Evolutionary conservation across 2,113 vertebrate genomes (phyloP), one percentile per base, ranked within the genome.

Genomic region (Aramus guarauna): DNA sequence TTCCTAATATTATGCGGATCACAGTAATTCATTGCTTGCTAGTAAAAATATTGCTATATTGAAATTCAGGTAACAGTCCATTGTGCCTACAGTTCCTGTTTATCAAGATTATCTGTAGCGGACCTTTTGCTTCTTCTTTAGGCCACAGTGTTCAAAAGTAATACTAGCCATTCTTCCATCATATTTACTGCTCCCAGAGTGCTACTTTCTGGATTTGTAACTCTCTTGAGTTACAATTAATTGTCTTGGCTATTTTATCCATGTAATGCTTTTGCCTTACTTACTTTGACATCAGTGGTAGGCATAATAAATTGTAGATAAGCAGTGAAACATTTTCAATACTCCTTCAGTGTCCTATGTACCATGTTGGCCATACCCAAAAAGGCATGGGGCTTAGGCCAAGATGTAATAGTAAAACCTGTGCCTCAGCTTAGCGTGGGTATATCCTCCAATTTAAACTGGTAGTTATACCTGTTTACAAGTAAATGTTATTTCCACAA

Each of bases 301-400:
- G 4, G 1, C 14, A 56, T 23, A 34, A 30, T 45, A 88, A 63
- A 60, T 29, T 15, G 1, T n/a, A 45, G 20, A 36, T 48, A 7
- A 74, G 3, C 11, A 58, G 9, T 53, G 50, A 92, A 72, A 60
- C 5, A 24, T 14, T 92, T 71, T 47, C 8, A 68, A 0, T 6
- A 36, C 36, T 76, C 37, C 60, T 16, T 0, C 11, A 76, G 15
- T 22, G 12, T 37, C 8, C 0, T 39, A 23, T 32, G 48, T 43
- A 56, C 6, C 0, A 5, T 32, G 7, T 23, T 3, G 2, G 5
- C 1, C 12, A 9, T 15, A 52, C 27, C 5, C 9, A 4, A 32
- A 85, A 60, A 50, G 2, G 8, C 12, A 30, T 11, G 9, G 11
- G 4, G 34, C 15, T 60, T 53, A n/a, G 8, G 30, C 10, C 16